phyloP scores from a whole-genome alignment of 1,140 invertebrate species.

The Trachelipus rathkii region DNA sequence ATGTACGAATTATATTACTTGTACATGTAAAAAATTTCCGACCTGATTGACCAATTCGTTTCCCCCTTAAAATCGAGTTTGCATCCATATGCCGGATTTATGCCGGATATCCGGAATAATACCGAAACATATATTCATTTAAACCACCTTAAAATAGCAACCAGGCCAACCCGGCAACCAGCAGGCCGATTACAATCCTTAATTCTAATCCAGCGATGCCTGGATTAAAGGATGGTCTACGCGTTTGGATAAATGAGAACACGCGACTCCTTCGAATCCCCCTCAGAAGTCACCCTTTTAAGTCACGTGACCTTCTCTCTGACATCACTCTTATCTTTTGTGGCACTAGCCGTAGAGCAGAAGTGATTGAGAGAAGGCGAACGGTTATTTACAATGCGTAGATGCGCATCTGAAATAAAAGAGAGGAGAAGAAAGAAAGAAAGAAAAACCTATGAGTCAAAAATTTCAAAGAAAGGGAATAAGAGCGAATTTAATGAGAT shows the following conservation, averaged over 20 bases:
- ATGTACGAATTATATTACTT: neutral
- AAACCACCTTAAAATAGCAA: conserved; percentile 8
- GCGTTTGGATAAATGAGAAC: conserved; percentile 2
- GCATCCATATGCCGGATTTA: neutral
- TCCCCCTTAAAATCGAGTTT: neutral
- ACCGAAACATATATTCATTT: conserved; percentile 13
- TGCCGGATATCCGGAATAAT: conserved; percentile 2
- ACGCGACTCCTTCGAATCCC: neutral
- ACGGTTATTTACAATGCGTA: neutral
- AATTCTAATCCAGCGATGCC: neutral
- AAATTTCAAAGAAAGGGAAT: neutral
- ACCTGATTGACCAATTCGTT: neutral
- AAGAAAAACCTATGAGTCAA: too few species aligned
- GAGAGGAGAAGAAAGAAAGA: neutral
- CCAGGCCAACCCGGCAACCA: neutral
- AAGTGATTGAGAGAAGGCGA: neutral
- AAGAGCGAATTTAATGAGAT: neutral
- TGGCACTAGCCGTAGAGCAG: neutral
- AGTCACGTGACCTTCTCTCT: neutral
- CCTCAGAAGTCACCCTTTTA: neutral
- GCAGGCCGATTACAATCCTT: neutral
- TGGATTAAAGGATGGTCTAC: neutral
- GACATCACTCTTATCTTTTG: neutral
- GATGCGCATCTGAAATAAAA: neutral
- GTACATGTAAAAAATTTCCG: neutral